Evolutionary conservation across 2,888 invertebrate species (phyloP).

Genomic region (Plebejus argus): DNA sequence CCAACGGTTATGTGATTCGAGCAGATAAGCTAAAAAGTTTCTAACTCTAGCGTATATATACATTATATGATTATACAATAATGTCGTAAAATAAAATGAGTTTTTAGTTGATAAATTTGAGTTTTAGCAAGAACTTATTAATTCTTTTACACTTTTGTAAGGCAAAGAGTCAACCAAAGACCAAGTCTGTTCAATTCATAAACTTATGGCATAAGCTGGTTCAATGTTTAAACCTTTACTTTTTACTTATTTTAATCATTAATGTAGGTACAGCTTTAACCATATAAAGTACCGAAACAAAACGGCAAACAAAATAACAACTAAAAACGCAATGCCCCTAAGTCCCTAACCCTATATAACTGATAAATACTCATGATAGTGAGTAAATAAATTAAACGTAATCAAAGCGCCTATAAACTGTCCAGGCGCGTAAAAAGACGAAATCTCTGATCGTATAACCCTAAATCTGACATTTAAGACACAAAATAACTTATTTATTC

Average conservation of each 20-base stretch:
- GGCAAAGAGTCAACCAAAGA: too few relatives aligned
- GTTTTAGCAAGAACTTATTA: too few relatives aligned
- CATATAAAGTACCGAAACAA: neutral
- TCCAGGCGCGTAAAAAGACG: conserved; percentile 31
- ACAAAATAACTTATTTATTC: conserved; percentile 52
- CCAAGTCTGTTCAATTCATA: too few relatives aligned
- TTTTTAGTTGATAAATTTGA: too few relatives aligned
- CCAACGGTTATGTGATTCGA: neutral
- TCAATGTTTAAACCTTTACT: too few relatives aligned
- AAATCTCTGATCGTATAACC: conserved; percentile 39
- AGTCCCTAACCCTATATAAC: neutral
- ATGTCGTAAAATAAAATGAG: too few relatives aligned
- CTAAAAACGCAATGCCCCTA: too few relatives aligned
- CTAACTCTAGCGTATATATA: neutral
- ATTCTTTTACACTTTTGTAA: too few relatives aligned
- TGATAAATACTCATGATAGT: neutral
- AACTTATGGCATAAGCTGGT: too few relatives aligned
- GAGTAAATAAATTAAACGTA: conserved; percentile 18
- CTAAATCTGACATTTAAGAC: conserved; percentile 38
- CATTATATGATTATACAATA: too few relatives aligned
- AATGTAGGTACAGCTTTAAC: too few relatives aligned
- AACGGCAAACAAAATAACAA: neutral
- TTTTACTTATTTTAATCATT: too few relatives aligned
- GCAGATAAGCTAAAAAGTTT: neutral
- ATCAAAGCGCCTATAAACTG: conserved; percentile 5